Conservation (phyloP, 2,888 invertebrate genomes). For the Apamea sordens region DNA sequence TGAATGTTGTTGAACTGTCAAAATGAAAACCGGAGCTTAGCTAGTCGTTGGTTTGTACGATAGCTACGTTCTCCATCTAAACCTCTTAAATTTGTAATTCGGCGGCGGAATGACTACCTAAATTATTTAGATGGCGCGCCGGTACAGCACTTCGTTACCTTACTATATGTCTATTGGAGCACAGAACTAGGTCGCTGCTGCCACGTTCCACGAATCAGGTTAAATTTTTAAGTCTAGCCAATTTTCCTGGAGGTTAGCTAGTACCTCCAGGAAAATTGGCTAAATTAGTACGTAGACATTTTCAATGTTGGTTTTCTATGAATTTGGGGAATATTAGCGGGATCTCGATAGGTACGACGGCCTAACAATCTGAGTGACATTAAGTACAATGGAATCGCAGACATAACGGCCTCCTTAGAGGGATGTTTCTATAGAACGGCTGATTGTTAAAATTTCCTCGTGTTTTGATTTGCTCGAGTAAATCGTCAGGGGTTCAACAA, state of each 20-base stretch:
- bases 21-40: not conserved
- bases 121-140: constrained; percentile 53
- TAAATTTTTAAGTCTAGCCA: constrained; percentile 27
- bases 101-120: constrained; percentile 52
- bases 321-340: not conserved
- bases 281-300: not conserved
- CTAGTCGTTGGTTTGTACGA: not conserved
- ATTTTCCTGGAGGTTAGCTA: constrained; percentile 1
- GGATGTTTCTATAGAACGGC: not conserved
- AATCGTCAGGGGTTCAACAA: not conserved
- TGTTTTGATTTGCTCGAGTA: not conserved
- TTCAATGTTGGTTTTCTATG: not conserved
- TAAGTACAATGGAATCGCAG: not conserved
- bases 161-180: constrained; percentile 26
- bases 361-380: not conserved
- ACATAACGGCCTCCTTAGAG: not conserved
- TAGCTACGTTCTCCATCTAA: constrained; percentile 14
- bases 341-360: not conserved
- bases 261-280: too few species aligned
- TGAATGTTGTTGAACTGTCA: not conserved
- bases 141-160: constrained; percentile 42
- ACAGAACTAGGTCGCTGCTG: constrained; percentile 45
- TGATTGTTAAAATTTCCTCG: not conserved
- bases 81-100: constrained; percentile 51
- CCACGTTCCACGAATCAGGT: constrained; percentile 35